These are phyloP conservation scores for Eupeodes luniger DNA, from an alignment of 2,888 invertebrate species.

Conservation along the genomic window DNA sequence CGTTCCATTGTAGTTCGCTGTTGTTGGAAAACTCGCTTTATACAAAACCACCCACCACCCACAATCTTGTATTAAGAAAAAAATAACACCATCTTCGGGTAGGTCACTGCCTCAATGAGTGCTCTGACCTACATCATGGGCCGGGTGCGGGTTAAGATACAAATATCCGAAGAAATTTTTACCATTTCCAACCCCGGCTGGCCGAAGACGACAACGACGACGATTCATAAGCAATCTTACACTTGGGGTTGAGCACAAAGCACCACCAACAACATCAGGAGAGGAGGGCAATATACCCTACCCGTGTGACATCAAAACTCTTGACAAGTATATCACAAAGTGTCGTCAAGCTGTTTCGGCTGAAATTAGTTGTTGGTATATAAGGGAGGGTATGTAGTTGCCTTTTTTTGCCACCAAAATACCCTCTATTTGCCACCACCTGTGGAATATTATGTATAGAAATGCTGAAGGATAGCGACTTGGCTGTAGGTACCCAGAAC, in stretches of 20 bases:
- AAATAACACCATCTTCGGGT: not conserved
- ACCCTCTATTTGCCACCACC: conserved; percentile 42
- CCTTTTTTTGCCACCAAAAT: conserved; percentile 30
- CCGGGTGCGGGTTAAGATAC: not conserved
- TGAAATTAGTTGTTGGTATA: not conserved
- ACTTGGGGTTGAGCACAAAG: conserved; percentile 14
- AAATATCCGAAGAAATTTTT: not conserved
- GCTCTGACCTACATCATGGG: conserved; percentile 40
- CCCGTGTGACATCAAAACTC: conserved; percentile 38
- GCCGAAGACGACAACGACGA: not conserved
- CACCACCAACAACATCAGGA: not conserved
- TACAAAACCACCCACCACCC: not conserved
- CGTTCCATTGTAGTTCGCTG: conserved; percentile 20
- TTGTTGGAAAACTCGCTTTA: conserved; percentile 8
- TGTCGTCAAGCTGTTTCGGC: conserved; percentile 18
- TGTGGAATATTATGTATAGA: conserved; percentile 45
- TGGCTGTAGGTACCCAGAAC: not conserved
- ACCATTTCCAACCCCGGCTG: not conserved
- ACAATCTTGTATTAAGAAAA: conserved; percentile 13
- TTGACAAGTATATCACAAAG: conserved; percentile 36
- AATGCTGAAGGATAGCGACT: not conserved
- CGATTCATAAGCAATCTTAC: conserved; percentile 22
- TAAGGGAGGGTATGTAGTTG: too few relatives aligned
- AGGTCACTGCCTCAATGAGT: conserved; percentile 54
- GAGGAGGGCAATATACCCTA: conserved; percentile 22